Percentiles rank a stretch among this genome's conserved stretches.
These are phyloP conservation scores for Chelonoidis abingdonii DNA, from an alignment of 2,113 vertebrate species.

Conservation along the genomic window DNA sequence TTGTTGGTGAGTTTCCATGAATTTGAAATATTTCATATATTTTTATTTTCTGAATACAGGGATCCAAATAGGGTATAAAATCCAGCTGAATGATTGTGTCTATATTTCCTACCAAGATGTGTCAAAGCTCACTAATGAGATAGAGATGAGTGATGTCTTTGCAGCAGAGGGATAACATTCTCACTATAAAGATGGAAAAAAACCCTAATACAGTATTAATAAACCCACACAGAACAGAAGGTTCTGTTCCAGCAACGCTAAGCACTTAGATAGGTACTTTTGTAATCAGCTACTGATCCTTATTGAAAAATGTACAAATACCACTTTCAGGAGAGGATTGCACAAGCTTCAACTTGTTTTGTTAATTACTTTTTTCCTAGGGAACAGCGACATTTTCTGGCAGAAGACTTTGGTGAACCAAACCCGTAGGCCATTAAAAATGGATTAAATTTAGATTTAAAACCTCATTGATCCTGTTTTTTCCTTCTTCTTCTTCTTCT, in stretches of 20 bases:
- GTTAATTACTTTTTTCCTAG: constrained; percentile 65
- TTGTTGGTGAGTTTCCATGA: not conserved
- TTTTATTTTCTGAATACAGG: not conserved
- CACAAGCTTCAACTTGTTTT: constrained; percentile 66
- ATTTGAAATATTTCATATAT: not conserved
- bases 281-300: constrained; percentile 57
- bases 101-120: not conserved
- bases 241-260: constrained; percentile 53
- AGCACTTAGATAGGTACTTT: constrained; percentile 49
- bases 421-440: constrained; percentile 37
- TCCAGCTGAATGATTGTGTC: not conserved
- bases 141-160: not conserved
- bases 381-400: constrained; percentile 48
- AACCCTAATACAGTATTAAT: constrained; percentile 28
- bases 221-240: constrained; percentile 31
- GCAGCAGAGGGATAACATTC: not conserved
- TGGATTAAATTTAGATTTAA: constrained; percentile 68
- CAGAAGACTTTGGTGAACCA: constrained; percentile 46
- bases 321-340: constrained; percentile 68
- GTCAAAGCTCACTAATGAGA: not conserved
- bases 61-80: not conserved
- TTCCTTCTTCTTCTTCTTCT: not conserved
- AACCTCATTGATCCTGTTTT: constrained; percentile 52
- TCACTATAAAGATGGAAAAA: accelerated
- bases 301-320: constrained; percentile 59